Percentiles rank a stretch among this genome's conserved stretches.
Conservation (phyloP, 2,113 vertebrate species). For the Hydropotes inermis region DNA sequence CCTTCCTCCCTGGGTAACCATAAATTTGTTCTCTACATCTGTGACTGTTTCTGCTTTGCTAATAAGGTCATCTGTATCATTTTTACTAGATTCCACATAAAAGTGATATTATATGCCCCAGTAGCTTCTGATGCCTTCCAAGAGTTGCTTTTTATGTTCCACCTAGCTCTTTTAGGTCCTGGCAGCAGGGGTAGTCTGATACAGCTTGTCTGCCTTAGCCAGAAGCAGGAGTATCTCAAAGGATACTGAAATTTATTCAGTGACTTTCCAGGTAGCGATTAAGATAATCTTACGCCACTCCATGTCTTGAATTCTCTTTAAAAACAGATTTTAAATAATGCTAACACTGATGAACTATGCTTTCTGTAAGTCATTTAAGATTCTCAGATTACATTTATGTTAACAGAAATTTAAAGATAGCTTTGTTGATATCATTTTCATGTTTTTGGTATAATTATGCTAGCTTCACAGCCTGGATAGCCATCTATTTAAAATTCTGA, state of each 20-base stretch:
- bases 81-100: background rate
- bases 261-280: background rate
- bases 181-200: background rate
- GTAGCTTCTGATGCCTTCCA: background rate
- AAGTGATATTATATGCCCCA: background rate
- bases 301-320: background rate
- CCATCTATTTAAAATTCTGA: background rate
- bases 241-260: background rate
- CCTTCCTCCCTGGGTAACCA: background rate
- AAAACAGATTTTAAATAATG: constrained; percentile 15
- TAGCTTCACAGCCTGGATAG: background rate
- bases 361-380: constrained; percentile 8
- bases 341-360: background rate
- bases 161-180: background rate
- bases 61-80: background rate
- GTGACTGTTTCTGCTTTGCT: background rate
- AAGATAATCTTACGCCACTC: background rate
- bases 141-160: background rate
- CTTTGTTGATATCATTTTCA: background rate
- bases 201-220: background rate
- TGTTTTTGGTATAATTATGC: background rate
- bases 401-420: background rate
- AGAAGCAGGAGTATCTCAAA: background rate
- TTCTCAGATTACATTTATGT: background rate
- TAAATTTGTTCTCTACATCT: background rate